A percentile compares a stretch with the other conserved stretches of the same genome.
Evolutionary conservation across 2,888 invertebrate genomes (phyloP).

Genomic region (Anodontia alba): DNA sequence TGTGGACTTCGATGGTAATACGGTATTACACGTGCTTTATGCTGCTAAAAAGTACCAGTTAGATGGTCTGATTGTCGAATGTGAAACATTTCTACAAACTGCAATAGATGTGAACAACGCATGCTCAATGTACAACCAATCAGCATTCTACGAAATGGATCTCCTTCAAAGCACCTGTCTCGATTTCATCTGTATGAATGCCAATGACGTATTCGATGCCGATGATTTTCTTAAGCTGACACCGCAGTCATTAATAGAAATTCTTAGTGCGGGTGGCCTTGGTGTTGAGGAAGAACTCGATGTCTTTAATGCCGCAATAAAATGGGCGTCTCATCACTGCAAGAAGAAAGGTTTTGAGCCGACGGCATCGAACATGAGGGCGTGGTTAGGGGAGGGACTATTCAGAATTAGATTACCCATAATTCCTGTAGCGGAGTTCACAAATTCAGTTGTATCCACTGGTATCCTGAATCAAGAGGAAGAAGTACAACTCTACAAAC

Average conservation of each 20-base stretch:
- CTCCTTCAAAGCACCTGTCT: conserved; percentile 49
- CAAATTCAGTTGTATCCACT: conserved; percentile 45
- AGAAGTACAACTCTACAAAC: conserved; percentile 61
- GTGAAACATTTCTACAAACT: conserved; percentile 62
- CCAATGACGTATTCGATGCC: conserved; percentile 56
- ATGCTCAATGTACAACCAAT: conserved; percentile 59
- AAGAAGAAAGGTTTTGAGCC: conserved; percentile 54
- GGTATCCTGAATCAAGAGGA: conserved; percentile 54
- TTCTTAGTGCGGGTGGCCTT: conserved; percentile 42
- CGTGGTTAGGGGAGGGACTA: conserved; percentile 58
- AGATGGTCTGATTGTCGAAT: conserved; percentile 54
- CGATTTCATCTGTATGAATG: conserved; percentile 58
- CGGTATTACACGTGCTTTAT: conserved; percentile 64
- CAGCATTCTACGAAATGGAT: conserved; percentile 59
- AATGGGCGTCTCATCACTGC: conserved; percentile 62
- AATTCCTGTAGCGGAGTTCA: conserved; percentile 60
- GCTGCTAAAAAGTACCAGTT: conserved; percentile 70
- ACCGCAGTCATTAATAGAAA: conserved; percentile 38
- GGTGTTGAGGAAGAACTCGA: conserved; percentile 60
- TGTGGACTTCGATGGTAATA: conserved; percentile 64
- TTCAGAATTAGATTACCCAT: conserved; percentile 55
- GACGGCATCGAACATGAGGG: conserved; percentile 53
- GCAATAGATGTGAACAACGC: conserved; percentile 58
- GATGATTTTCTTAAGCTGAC: conserved; percentile 55
- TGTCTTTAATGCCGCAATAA: conserved; percentile 58